Conservation (phyloP, 2,113 vertebrate genomes). For the Melanostigma gelatinosum region DNA sequence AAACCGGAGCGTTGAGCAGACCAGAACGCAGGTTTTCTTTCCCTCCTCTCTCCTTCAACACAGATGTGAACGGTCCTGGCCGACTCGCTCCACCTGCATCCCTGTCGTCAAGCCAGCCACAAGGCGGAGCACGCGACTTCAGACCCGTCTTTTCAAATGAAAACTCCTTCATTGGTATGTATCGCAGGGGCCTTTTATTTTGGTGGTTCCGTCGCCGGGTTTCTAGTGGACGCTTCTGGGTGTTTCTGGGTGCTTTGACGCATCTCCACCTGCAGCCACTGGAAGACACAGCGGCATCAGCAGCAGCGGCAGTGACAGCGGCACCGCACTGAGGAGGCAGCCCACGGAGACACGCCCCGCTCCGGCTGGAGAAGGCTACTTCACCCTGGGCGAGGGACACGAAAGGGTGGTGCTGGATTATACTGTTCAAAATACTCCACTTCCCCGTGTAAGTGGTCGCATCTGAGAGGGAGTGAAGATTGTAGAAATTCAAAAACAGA, state of each 20-base stretch:
- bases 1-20: slow-evolving; percentile 73
- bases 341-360: slow-evolving; percentile 72
- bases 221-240: not conserved
- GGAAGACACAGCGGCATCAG: slow-evolving; percentile 59
- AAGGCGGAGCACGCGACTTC: slow-evolving; percentile 11
- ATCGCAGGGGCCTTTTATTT: slow-evolving; percentile 45
- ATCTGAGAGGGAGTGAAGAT: not conserved
- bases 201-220: not conserved
- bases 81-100: slow-evolving; percentile 82
- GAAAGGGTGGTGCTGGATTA: not conserved
- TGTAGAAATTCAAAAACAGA: not conserved
- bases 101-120: slow-evolving; percentile 40
- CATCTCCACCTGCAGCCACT: slow-evolving; percentile 60
- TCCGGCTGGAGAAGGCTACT: slow-evolving; percentile 59
- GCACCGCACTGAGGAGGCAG: slow-evolving; percentile 65
- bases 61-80: slow-evolving; percentile 79
- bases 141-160: slow-evolving; percentile 49
- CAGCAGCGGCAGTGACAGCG: slow-evolving; percentile 46
- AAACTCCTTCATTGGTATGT: rapidly evolving
- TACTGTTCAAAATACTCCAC: not conserved
- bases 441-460: not conserved
- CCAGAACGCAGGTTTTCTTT: slow-evolving; percentile 58
- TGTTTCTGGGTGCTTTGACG: slow-evolving; percentile 38
- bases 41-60: slow-evolving; percentile 73
- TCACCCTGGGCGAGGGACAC: slow-evolving; percentile 39